Evolutionary conservation across 2,888 invertebrate species (phyloP).

Genomic region (Drosophila dives): DNA sequence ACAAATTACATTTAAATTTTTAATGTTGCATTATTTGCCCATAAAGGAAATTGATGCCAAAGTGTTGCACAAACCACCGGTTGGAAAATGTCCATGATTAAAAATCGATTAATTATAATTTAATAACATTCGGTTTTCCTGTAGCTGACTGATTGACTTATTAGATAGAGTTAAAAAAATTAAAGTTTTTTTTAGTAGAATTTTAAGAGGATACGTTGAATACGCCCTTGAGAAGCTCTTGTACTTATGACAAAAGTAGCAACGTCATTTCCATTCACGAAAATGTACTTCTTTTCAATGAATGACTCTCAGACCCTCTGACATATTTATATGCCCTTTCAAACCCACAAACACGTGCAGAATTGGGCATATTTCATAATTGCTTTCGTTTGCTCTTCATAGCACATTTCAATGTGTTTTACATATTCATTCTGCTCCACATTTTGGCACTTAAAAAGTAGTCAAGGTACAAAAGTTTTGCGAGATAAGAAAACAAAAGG

Average conservation of each 20-base stretch:
- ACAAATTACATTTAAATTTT: constrained; percentile 51
- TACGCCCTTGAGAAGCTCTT: background rate
- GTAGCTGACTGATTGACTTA: background rate
- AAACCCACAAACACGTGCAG: constrained; percentile 18
- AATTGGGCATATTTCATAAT: constrained; percentile 45
- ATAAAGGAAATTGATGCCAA: constrained; percentile 42
- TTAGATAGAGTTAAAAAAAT: background rate
- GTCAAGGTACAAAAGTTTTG: constrained; percentile 72
- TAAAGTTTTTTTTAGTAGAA: background rate
- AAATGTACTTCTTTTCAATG: constrained; percentile 21
- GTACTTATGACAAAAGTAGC: background rate
- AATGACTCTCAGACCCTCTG: constrained; percentile 37
- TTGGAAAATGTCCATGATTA: constrained; percentile 47
- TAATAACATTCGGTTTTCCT: constrained; percentile 42
- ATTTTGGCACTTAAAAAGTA: constrained; percentile 72
- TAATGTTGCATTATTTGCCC: constrained; percentile 62
- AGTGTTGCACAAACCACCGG: constrained; percentile 14
- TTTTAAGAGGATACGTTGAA: background rate
- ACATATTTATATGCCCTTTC: constrained; percentile 47
- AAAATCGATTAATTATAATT: constrained; percentile 68
- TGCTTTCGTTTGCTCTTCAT: constrained; percentile 58
- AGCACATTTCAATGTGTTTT: constrained; percentile 69
- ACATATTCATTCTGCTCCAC: constrained; percentile 70
- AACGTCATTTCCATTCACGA: background rate
- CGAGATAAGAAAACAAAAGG: constrained; percentile 51